Conservation (phyloP, 2,113 vertebrate genomes). For the Talpa occidentalis region DNA sequence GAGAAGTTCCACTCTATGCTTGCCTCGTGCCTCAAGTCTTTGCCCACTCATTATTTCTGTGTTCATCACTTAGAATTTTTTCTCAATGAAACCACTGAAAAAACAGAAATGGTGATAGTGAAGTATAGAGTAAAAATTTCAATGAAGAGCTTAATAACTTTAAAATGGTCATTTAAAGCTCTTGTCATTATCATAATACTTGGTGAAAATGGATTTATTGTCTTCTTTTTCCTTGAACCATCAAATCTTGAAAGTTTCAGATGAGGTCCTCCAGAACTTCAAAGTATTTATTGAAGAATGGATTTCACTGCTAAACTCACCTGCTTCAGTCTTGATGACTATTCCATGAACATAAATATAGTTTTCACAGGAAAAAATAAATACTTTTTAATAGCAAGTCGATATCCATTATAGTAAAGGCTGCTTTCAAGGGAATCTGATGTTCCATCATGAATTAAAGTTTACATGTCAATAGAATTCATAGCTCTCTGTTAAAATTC, state of each 20-base stretch:
- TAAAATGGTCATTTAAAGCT: not conserved
- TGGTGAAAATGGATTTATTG: not conserved
- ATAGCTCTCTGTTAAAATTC: slow-evolving; percentile 89
- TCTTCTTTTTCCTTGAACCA: slow-evolving; percentile 27
- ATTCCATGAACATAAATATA: slow-evolving; percentile 46
- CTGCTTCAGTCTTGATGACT: slow-evolving; percentile 22
- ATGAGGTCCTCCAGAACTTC: slow-evolving; percentile 17
- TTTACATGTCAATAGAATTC: slow-evolving; percentile 49
- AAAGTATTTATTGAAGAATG: not conserved
- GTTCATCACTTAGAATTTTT: not conserved
- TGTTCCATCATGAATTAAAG: slow-evolving; percentile 52
- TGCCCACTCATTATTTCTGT: not conserved
- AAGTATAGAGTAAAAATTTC: not conserved
- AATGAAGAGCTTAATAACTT: slow-evolving; percentile 40
- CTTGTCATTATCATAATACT: not conserved
- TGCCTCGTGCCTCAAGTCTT: not conserved
- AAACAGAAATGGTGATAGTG: slow-evolving; percentile 9
- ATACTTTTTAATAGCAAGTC: slow-evolving; percentile 53
- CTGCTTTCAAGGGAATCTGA: slow-evolving; percentile 44
- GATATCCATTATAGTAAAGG: slow-evolving; percentile 39
- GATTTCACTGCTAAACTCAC: slow-evolving; percentile 22
- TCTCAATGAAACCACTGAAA: slow-evolving; percentile 45
- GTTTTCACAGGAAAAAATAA: slow-evolving; percentile 51
- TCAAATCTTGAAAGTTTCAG: slow-evolving; percentile 12
- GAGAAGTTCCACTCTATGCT: not conserved